Base-by-base conservation (phyloP, 2,113 vertebrate species). In the Cebidichthys violaceus region DNA sequence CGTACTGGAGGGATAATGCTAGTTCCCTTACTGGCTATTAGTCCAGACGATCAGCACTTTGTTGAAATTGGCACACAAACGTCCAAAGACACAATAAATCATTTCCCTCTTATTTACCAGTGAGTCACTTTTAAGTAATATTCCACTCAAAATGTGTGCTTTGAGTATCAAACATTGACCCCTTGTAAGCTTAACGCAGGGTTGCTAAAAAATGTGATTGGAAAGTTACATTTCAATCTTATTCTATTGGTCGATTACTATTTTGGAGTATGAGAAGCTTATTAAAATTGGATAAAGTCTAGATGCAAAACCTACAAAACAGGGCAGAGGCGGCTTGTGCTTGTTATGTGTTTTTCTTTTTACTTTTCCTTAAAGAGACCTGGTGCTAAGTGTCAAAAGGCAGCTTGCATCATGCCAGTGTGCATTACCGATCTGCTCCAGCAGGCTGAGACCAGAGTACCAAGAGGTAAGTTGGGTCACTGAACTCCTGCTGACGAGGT, bases 371-470 rank as follows among this genome's bases (percentile, higher is more conserved):
- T 1, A n/a, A 11, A 39, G n/a, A 57, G 31, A 45, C 29, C 15
- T 62, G 7, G 14, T 45, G 41, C 11, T n/a, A 14, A 20, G 22
- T 17, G 37, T 55, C 20, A 71, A 74, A 81, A 50, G 3, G 54
- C 22, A 65, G 62, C 27, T 52, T 17, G 1, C 67, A 33, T 13
- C 4, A 11, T 33, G 70, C 29, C 17, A 45, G 2, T 6, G 27
- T 78, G 52, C n/a, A 86, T 92, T 92, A 99, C 98, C 98, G 65
- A 99, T 99, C 90, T 99, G 98, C 79, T 99, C 97, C 85, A 98
- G 90, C 71, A 99, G 95, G 92, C 97, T 97, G 0, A 94, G 94
- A 75, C 98, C 98, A 85, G 96, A 96, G 93, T 97, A 99, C 98
- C 98, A 99, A 69, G 95, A 90, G 5, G 93, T 97, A 68, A 99